Evolutionary conservation across 2,797 vertebrate species (phyloP), one percentile per base, ranked within the genome.

Genomic region (Buphagus erythrorhynchus): DNA sequence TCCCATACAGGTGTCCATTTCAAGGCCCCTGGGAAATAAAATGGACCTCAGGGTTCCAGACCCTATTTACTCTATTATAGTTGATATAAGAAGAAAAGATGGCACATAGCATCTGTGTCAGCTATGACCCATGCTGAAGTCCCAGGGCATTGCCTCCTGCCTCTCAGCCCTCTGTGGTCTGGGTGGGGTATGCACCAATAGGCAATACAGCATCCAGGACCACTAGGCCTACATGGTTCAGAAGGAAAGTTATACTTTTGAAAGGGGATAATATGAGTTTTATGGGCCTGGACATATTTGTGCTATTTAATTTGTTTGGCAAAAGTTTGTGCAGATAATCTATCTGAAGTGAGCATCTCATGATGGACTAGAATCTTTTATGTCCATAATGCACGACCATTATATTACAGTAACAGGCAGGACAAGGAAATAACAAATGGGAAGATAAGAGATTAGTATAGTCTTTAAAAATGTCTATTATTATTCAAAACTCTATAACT

Each of bases 401-500:
- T 95, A 83, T 61, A 80, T 80, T 92, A 71, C 14, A 90, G 87
- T 81, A 96, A 91, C 72, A 91, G 68, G 46, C 55, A 94, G 77
- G 75, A 87, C 66, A 87, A 85, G 91, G 51, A 95, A 93, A 75
- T 94, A 97, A 91, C 66, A 88, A 95, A 93, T 95, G 82, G 36
- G 38, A 80, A 89, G 83, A 86, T 90, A 95, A 94, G 82, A 93
- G 82, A 92, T 96, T 86, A 91, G 83, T 93, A 61, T 51, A 94
- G 86, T 93, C 80, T 90, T 93, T 67, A 16, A 90, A 88, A 96
- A 96, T 80, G 40, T 88, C 89, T 96, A 31, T 94, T 96, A 86
- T 90, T 96, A 94, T 84, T 96, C 89, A 93, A 72, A 93, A 95
- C 85, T 90, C 54, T 90, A 43, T 96, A 96, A 91, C 94, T 91